A percentile compares a stretch with the other conserved stretches of the same genome.
Evolutionary conservation across 2,113 vertebrate species (phyloP).

Genomic region (Uria lomvia): DNA sequence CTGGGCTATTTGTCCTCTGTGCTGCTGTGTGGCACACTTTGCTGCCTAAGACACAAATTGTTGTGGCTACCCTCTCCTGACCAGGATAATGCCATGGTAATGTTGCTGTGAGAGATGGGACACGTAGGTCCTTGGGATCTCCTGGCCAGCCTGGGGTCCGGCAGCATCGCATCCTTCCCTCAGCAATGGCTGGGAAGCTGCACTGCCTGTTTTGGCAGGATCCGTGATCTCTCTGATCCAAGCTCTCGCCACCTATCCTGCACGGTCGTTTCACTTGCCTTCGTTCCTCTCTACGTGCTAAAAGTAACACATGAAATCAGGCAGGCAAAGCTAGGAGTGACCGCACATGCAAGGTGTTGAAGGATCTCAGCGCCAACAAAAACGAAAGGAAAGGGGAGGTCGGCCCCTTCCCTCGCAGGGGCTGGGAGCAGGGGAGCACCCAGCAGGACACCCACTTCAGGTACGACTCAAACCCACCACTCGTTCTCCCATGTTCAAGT

Average conservation of each 20-base stretch:
- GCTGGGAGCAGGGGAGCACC: not conserved
- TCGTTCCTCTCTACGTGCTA: not conserved
- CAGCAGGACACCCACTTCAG: not conserved
- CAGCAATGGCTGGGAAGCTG: not conserved
- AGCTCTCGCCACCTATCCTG: not conserved
- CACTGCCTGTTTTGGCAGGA: not conserved
- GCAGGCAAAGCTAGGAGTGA: not conserved
- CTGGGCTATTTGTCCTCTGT: not conserved
- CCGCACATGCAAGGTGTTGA: rapidly evolving
- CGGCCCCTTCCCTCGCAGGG: not conserved
- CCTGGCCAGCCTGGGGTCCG: not conserved
- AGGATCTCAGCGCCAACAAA: not conserved
- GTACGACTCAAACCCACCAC: not conserved
- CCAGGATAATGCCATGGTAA: not conserved
- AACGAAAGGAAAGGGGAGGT: not conserved
- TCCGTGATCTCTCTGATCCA: not conserved
- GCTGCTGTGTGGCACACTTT: not conserved
- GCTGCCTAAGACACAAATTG: not conserved
- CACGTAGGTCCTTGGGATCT: not conserved
- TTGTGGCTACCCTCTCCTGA: not conserved
- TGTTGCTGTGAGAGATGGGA: not conserved
- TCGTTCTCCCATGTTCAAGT: not conserved
- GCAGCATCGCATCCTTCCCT: not conserved
- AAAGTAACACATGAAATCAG: not conserved
- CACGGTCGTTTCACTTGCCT: not conserved